Evolutionary conservation across 2,797 vertebrate species (phyloP), one percentile per base, ranked within the genome.

Genomic region (Ispidina picta): DNA sequence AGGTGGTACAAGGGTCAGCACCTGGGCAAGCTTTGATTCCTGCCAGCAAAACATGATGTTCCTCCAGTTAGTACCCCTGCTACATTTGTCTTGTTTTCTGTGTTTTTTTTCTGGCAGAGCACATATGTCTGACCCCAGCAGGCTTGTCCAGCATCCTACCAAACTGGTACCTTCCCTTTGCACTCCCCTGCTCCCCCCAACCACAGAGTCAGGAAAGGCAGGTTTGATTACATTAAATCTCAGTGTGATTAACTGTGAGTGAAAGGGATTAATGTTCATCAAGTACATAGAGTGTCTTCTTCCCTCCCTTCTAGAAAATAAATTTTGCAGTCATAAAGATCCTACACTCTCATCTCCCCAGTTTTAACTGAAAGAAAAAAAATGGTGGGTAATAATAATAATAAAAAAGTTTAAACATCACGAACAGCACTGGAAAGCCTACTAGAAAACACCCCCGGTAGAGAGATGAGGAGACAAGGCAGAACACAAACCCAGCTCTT

Each of bases 401-500:
- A 10, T 70, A 12, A 86, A 48, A 15, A 3, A 23, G 19, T 54
- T 86, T 31, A 5, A 89, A 74, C 60, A 54, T 22, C 20, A 84
- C 2, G 33, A 91, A 54, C 15, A 72, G 51, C 62, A 31, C 64
- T 76, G 83, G 46, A 81, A 87, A 81, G 48, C 75, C 21, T 39
- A 33, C 39, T 17, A 66, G n/a, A 41, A 55, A 75, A 43, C 3
- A 72, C 46, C 21, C 37, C 81, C 68, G 33, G 76, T 25, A 73
- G 56, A 76, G 23, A 44, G 31, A 52, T 41, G 22, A 62, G 73
- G 46, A 89, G 15, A 43, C 29, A 73, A 58, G n/a, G 28, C 49
- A 84, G 56, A 86, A 86, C 18, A 65, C 78, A 65, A 72, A 77
- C 12, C 7, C 48, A 85, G 0, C 44, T 58, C 96, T 96, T 97